Percentiles rank a stretch among this genome's conserved stretches.
phyloP scores from a whole-genome alignment of 2,797 vertebrate genomes.

The Sebastes elongatus region DNA sequence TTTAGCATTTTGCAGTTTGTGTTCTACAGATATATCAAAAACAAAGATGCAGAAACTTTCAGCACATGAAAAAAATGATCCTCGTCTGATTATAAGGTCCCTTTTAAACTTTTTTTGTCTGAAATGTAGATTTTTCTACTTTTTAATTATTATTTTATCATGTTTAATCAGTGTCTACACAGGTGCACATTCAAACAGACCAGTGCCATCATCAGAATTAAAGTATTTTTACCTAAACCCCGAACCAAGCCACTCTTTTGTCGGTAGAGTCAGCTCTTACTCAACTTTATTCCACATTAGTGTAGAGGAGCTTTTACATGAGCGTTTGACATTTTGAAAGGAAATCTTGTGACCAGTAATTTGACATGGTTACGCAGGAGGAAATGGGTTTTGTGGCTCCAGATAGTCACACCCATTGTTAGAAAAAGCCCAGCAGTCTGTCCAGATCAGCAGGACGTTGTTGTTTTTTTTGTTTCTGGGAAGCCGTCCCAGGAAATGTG shows the following conservation, averaged over 20 bases:
- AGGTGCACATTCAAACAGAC: not conserved
- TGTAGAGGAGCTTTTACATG: not conserved
- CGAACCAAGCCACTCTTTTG: not conserved
- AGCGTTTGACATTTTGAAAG: slow-evolving; percentile 32
- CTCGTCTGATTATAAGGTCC: not conserved
- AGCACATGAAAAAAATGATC: too few relatives aligned
- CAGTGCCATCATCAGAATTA: not conserved
- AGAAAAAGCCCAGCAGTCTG: slow-evolving; percentile 14
- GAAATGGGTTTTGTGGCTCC: slow-evolving; percentile 50
- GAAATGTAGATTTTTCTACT: not conserved
- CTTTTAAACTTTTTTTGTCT: not conserved
- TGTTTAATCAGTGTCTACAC: not conserved
- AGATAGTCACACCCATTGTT: slow-evolving; percentile 45
- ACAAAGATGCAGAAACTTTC: too few relatives aligned
- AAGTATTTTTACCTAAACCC: not conserved
- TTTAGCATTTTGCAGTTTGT: too few relatives aligned
- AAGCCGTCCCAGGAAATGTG: slow-evolving; percentile 18
- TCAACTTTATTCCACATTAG: not conserved
- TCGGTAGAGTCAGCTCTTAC: not conserved
- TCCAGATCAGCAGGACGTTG: slow-evolving; percentile 20
- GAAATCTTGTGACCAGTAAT: slow-evolving; percentile 31
- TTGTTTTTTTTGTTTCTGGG: slow-evolving; percentile 3
- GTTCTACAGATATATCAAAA: too few relatives aligned
- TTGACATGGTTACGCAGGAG: slow-evolving; percentile 35
- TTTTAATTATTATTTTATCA: not conserved